phyloP scores from a whole-genome alignment of 2,113 vertebrate genomes.

The Nycticryphes semicollaris region DNA sequence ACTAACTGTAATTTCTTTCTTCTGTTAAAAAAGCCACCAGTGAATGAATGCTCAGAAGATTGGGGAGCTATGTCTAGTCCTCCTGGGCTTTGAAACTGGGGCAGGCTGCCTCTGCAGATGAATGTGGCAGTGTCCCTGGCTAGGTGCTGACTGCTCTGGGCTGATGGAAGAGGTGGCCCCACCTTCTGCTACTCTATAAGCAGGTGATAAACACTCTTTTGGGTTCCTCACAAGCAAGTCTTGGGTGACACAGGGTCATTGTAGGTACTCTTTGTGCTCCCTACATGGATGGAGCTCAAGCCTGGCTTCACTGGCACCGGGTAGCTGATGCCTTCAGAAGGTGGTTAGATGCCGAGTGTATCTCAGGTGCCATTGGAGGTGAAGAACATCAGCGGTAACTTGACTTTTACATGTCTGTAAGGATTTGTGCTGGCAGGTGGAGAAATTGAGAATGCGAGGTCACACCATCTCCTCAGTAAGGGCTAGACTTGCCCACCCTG shows the following conservation, averaged over 20 bases:
- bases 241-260: too few relatives aligned
- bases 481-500: not conserved
- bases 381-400: not conserved
- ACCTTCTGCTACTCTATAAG: not conserved
- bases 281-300: not conserved
- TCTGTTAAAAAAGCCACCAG: not conserved
- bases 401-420: not conserved
- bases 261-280: not conserved
- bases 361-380: not conserved
- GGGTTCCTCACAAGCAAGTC: not conserved
- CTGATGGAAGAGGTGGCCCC: not conserved
- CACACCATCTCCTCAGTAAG: not conserved
- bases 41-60: not conserved
- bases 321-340: not conserved
- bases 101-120: not conserved
- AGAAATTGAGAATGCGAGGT: too few relatives aligned
- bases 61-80: not conserved
- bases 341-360: not conserved
- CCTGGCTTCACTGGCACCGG: rapidly evolving
- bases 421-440: not conserved
- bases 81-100: rapidly evolving
- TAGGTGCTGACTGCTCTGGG: not conserved
- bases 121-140: not conserved
- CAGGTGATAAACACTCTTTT: not conserved
- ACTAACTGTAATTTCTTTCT: too few relatives aligned